A percentile compares a stretch with the other conserved stretches of the same genome.
Evolutionary conservation across 2,888 invertebrate species (phyloP).

Genomic region (Salticus scenicus): DNA sequence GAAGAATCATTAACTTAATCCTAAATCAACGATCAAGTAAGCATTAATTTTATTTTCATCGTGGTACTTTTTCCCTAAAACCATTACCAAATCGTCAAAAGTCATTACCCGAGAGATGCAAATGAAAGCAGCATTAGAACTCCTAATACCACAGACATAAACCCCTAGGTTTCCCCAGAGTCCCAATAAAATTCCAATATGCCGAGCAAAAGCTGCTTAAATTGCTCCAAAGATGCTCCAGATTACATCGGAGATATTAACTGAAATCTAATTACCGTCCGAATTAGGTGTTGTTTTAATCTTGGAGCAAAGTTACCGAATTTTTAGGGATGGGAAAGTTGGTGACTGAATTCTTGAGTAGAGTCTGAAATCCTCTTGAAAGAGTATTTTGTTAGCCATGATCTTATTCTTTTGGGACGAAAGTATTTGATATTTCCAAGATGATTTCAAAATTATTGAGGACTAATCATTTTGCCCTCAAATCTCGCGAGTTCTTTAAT

Average conservation of each 20-base stretch:
- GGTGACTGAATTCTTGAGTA: slow-evolving; percentile 8
- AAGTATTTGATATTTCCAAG: neutral
- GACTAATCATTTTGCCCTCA: neutral
- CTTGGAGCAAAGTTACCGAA: slow-evolving; percentile 14
- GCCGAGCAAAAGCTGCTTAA: slow-evolving; percentile 20
- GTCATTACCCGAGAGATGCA: too few relatives aligned
- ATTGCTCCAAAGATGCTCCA: neutral
- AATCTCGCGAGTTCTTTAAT: neutral
- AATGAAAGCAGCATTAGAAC: too few relatives aligned
- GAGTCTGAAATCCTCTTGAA: slow-evolving; percentile 38
- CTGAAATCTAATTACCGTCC: slow-evolving; percentile 41
- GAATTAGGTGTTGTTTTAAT: slow-evolving; percentile 51
- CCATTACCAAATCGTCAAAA: too few relatives aligned
- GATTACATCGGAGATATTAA: slow-evolving; percentile 25
- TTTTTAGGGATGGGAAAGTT: slow-evolving; percentile 15
- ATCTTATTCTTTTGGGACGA: neutral
- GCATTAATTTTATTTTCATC: neutral
- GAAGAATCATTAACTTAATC: too few relatives aligned
- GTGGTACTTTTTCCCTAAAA: neutral
- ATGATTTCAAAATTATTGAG: slow-evolving; percentile 16
- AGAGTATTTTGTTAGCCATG: slow-evolving; percentile 8
- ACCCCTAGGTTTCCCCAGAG: neutral
- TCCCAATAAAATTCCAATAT: slow-evolving; percentile 26
- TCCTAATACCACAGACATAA: slow-evolving; percentile 17
- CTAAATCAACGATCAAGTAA: neutral